phyloP scores from a whole-genome alignment of 2,797 vertebrate genomes.

The Arrhamphus sclerolepis region DNA sequence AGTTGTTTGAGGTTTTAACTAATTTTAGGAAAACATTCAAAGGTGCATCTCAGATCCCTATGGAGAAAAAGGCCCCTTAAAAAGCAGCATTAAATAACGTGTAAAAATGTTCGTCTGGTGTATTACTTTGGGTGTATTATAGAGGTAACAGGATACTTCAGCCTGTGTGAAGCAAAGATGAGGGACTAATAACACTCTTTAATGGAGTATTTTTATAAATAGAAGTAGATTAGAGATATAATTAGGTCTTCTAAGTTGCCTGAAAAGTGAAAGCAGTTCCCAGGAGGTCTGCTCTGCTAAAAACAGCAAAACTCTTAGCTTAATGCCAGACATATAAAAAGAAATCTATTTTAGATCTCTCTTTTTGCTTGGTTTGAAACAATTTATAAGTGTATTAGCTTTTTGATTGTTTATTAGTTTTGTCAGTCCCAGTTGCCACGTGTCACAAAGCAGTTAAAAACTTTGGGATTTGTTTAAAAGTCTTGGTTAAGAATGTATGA shows the following conservation, averaged over 20 bases:
- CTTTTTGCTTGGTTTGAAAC: no score
- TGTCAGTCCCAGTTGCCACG: neutral
- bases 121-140: no score
- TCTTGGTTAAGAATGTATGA: neutral
- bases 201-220: constrained; percentile 39
- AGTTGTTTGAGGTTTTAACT: no score
- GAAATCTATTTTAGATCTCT: no score
- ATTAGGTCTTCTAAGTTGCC: constrained; percentile 6
- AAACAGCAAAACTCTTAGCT: constrained; percentile 22
- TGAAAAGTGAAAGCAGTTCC: constrained; percentile 8
- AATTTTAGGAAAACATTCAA: no score
- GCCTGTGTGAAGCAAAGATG: constrained; percentile 70
- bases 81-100: constrained; percentile 10
- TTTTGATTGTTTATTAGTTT: neutral
- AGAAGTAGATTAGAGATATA: neutral
- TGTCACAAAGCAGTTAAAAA: neutral
- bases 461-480: neutral
- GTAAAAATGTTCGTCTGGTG: neutral
- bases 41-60: neutral
- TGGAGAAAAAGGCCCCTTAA: neutral
- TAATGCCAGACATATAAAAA: constrained; percentile 1
- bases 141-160: constrained; percentile 44
- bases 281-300: constrained; percentile 24
- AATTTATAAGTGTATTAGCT: neutral
- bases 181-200: constrained; percentile 56